These are phyloP conservation scores for Amblyteles armatorius DNA, from an alignment of 2,888 invertebrate genomes.

Conservation along the genomic window DNA sequence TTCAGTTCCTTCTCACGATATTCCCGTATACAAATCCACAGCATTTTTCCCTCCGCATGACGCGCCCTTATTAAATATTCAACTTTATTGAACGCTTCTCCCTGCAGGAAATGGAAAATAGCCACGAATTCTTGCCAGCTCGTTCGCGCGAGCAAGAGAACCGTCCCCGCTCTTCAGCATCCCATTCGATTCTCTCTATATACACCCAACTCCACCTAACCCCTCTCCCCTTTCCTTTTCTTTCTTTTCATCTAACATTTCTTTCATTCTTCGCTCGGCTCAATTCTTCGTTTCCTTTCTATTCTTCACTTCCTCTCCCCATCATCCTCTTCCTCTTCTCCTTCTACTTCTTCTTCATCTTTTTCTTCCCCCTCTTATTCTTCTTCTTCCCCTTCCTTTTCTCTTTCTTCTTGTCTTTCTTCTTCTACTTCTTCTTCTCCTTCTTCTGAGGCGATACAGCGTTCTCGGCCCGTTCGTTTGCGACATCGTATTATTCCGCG, in stretches of 20 bases:
- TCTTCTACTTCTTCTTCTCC: conserved; percentile 21
- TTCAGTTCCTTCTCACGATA: not conserved
- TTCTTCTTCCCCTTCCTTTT: conserved; percentile 3
- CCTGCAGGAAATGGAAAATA: conserved; percentile 47
- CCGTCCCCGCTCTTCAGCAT: conserved; percentile 60
- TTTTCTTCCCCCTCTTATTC: conserved; percentile 13
- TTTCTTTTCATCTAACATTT: conserved; percentile 29
- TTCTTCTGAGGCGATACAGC: conserved; percentile 26
- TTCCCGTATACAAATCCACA: not conserved
- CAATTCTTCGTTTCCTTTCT: conserved; percentile 42
- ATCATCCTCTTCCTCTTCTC: conserved; percentile 28
- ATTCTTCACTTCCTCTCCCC: conserved; percentile 28
- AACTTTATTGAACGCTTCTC: conserved; percentile 80
- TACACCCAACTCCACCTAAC: conserved; percentile 10
- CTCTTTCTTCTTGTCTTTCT: conserved; percentile 26
- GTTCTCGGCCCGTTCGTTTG: conserved; percentile 69
- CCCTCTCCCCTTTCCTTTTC: conserved; percentile 1
- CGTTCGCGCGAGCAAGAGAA: conserved; percentile 59
- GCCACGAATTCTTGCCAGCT: conserved; percentile 33
- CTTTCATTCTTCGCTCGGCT: conserved; percentile 45
- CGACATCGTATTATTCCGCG: conserved; percentile 82
- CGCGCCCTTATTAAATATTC: conserved; percentile 81
- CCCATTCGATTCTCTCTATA: conserved; percentile 49
- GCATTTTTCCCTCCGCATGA: not conserved
- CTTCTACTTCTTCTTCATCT: conserved; percentile 26